A percentile compares a stretch with the other conserved stretches of the same genome.
Conservation (phyloP, 2,797 vertebrate genomes). For the Tokudaia muenninki region DNA sequence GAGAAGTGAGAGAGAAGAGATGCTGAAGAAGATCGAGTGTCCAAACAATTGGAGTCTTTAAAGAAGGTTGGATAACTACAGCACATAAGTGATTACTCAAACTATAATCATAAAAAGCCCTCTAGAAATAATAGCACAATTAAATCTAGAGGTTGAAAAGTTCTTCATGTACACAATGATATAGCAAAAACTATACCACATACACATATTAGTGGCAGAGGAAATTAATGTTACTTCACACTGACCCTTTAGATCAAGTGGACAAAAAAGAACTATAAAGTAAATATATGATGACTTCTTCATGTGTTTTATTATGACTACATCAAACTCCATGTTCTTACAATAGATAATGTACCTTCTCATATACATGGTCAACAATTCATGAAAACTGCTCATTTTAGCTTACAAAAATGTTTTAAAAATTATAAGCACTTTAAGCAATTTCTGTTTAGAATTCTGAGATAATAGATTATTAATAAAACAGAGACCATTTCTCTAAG, state of each 20-base stretch:
- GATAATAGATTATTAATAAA: not conserved
- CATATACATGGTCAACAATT: not conserved
- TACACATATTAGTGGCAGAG: not conserved
- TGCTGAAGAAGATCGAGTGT: not conserved
- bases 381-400: not conserved
- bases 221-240: not conserved
- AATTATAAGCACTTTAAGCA: not conserved
- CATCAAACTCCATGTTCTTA: not conserved
- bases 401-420: not conserved
- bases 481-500: not conserved
- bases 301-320: no score
- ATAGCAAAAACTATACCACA: not conserved
- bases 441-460: not conserved
- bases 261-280: not conserved
- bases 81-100: not conserved
- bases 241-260: not conserved
- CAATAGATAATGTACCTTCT: not conserved
- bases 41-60: not conserved
- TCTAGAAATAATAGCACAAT: not conserved
- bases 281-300: not conserved
- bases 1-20: not conserved
- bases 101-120: not conserved
- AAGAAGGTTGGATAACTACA: not conserved
- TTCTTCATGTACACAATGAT: not conserved
- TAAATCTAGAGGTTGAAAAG: not conserved